These are phyloP conservation scores for Etheostoma spectabile DNA, from an alignment of 2,113 vertebrate genomes.

Conservation along the genomic window DNA sequence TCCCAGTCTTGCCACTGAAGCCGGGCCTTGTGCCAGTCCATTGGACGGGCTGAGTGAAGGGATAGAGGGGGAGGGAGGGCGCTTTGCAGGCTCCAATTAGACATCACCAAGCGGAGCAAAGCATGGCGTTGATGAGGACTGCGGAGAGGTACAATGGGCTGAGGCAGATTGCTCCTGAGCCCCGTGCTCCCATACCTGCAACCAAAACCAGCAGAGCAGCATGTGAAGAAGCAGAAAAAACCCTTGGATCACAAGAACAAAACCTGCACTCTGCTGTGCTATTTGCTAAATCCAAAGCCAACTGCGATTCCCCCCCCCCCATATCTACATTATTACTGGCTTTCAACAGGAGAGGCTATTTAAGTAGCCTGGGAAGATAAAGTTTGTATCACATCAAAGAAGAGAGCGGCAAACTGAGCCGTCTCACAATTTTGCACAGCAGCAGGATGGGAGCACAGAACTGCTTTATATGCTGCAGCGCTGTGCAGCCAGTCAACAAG, in stretches of 20 bases:
- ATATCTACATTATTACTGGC: conserved; percentile 73
- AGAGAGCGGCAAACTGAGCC: conserved; percentile 53
- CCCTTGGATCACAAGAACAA: conserved; percentile 24
- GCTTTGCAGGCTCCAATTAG: conserved; percentile 48
- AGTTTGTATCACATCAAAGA: conserved; percentile 67
- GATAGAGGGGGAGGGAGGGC: conserved; percentile 28
- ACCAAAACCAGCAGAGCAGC: conserved; percentile 57
- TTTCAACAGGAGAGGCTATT: conserved; percentile 72
- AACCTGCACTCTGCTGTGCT: conserved; percentile 37
- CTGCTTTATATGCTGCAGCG: conserved; percentile 78
- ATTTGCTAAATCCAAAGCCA: conserved; percentile 56
- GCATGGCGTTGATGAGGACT: conserved; percentile 77
- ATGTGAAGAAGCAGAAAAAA: conserved; percentile 35
- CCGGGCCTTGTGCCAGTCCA: conserved; percentile 57
- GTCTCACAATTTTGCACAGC: conserved; percentile 67
- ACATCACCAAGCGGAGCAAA: conserved; percentile 77
- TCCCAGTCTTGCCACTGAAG: conserved; percentile 44
- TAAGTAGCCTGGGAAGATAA: conserved; percentile 64
- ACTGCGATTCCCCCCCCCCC: conserved; percentile 11
- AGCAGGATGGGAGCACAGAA: conserved; percentile 52
- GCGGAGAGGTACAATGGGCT: conserved; percentile 65
- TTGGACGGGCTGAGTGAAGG: conserved; percentile 51
- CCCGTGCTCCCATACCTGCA: conserved; percentile 92
- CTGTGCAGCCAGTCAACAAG: conserved; percentile 81
- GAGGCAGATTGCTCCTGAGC: conserved; percentile 80